Evolutionary conservation across 2,888 invertebrate genomes (phyloP), one percentile per base, ranked within the genome.

Genomic region (Tenthredo amoena): DNA sequence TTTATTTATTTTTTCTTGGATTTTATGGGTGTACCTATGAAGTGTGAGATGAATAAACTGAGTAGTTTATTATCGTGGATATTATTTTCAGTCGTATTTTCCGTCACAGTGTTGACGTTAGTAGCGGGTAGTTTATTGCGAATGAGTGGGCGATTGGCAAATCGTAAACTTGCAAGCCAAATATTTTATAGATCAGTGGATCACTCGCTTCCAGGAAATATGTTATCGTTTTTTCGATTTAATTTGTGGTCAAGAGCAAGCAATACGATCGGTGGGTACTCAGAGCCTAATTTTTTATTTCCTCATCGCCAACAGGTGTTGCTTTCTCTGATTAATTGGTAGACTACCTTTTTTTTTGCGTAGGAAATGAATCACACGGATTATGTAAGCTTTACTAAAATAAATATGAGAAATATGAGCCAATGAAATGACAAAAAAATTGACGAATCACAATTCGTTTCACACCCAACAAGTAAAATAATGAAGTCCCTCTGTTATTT

Each of bases 141-240:
- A 74, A 81, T 12, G 37, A 81, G 83, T 83, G 83, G 68, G 68
- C 68, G 68, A 68, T 81, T 65, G 82, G 68, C 31, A 21, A 47
- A 65, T 68, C 65, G 47, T 68, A 65, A 68, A 82, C 68, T 31
- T 18, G 65, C 12, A 12, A 68, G 34, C 77, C 55, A 34, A 77
- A 55, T 2, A 77, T 55, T 77, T 77, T 77, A 77, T 77, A 55
- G 77, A 77, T 77, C 77, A 50, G 77, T 77, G 77, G 50, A 55
- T 50, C 34, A 77, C 77, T 77, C 62, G 21, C 15, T 47, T 55
- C 9, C 7, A 21, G 40, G 72, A 72, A 26, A 74, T 74, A 74
- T 74, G 9, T 72, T 1, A 74, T 21, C 43, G n/a, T 74, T 50
- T 0, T 0, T 18, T 77, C 15, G 55, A 77, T n/a, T 47, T n/a